Conservation (phyloP, 1,140 invertebrate species). For the Cephus cinctus region DNA sequence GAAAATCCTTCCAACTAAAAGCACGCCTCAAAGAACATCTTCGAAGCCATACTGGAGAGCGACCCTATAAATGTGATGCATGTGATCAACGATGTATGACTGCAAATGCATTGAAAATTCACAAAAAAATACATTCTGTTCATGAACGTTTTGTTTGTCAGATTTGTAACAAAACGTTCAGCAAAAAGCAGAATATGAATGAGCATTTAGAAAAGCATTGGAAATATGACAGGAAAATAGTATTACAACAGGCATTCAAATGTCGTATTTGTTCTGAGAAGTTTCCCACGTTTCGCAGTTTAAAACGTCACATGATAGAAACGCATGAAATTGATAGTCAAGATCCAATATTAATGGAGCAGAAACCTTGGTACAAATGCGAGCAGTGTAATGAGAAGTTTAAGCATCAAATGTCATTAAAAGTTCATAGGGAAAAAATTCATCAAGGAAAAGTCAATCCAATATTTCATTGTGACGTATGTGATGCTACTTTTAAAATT, state of each 20-base stretch:
- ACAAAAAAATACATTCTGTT: constrained; percentile 27
- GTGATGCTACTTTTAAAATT: constrained; percentile 20
- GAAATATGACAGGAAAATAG: constrained; percentile 28
- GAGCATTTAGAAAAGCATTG: constrained; percentile 35
- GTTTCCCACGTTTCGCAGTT: constrained; percentile 28
- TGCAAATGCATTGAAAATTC: constrained; percentile 24
- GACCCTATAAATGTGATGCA: constrained; percentile 26
- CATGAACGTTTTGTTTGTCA: constrained; percentile 24
- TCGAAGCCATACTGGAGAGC: constrained; percentile 30
- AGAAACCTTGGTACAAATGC: constrained; percentile 29
- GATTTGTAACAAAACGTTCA: constrained; percentile 28
- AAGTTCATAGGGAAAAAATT: constrained; percentile 28
- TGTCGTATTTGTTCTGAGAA: constrained; percentile 22
- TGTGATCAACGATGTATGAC: constrained; percentile 28
- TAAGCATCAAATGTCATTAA: constrained; percentile 35
- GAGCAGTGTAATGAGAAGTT: constrained; percentile 30
- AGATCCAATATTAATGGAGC: constrained; percentile 25
- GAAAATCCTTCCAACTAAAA: constrained; percentile 33
- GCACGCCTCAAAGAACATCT: constrained; percentile 28
- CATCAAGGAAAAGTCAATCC: constrained; percentile 26
- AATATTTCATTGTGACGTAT: constrained; percentile 25
- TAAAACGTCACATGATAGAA: constrained; percentile 27
- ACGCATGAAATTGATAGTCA: constrained; percentile 22
- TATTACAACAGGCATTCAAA: constrained; percentile 21
- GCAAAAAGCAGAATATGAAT: constrained; percentile 32